Conservation (phyloP, 2,888 invertebrate species). For the Spilarctia lutea region DNA sequence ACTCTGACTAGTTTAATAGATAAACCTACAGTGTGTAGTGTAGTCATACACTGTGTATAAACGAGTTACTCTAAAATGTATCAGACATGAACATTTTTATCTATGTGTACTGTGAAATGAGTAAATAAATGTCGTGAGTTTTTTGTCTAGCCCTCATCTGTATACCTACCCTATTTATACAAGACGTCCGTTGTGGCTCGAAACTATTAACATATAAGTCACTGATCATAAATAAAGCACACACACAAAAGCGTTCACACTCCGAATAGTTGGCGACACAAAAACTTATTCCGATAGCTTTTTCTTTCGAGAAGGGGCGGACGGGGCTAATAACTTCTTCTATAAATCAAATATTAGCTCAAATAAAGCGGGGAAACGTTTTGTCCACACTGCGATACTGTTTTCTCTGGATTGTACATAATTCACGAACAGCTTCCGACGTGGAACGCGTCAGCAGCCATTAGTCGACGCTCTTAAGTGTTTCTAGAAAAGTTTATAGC, state of each 20-base stretch:
- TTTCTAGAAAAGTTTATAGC: slow-evolving; percentile 42
- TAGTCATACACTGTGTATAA: slow-evolving; percentile 8
- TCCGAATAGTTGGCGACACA: slow-evolving; percentile 29
- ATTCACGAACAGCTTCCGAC: slow-evolving; percentile 59
- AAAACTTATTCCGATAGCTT: slow-evolving; percentile 46
- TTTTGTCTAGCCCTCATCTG: slow-evolving; percentile 20
- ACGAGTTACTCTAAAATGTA: background rate
- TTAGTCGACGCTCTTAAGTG: slow-evolving; percentile 50
- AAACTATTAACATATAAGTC: slow-evolving; percentile 27
- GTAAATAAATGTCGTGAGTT: background rate
- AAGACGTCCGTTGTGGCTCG: slow-evolving; percentile 22
- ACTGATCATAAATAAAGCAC: slow-evolving; percentile 36
- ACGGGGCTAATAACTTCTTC: slow-evolving; percentile 61
- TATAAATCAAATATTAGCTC: slow-evolving; percentile 74
- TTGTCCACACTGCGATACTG: slow-evolving; percentile 59
- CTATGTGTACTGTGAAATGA: slow-evolving; percentile 8
- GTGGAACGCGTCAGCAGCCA: slow-evolving; percentile 53
- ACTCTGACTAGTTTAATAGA: background rate
- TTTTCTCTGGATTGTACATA: slow-evolving; percentile 47
- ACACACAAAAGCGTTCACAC: slow-evolving; percentile 43
- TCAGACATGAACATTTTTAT: slow-evolving; percentile 4
- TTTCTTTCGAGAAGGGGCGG: slow-evolving; percentile 50
- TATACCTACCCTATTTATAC: slow-evolving; percentile 23
- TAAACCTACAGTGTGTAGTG: slow-evolving; percentile 6
- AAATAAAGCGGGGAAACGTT: slow-evolving; percentile 65